phyloP scores from a whole-genome alignment of 1,140 invertebrate genomes.

The Physella acuta region DNA sequence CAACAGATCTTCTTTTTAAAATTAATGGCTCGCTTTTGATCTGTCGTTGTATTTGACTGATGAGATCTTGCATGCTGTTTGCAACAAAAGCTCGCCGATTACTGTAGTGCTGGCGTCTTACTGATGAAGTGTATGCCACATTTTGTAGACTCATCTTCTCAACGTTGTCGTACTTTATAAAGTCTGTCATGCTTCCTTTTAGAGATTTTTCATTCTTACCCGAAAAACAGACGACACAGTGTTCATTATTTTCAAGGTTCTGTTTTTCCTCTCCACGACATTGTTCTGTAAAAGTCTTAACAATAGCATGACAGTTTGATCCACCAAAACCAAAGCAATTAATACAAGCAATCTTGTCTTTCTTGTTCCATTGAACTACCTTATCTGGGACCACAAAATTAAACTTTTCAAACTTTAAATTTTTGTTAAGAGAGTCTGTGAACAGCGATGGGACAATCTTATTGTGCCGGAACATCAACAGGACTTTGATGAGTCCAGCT shows the following conservation, averaged over 20 bases:
- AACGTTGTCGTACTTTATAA: neutral
- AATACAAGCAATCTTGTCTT: conserved; percentile 31
- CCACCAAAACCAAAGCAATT: conserved; percentile 52
- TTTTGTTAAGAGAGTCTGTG: conserved; percentile 37
- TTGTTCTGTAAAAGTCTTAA: conserved; percentile 1
- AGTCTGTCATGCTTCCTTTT: conserved; percentile 18
- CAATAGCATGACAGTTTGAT: conserved; percentile 42
- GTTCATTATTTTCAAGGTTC: conserved; percentile 28
- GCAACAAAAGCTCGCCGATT: conserved; percentile 24
- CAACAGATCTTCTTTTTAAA: conserved; percentile 13
- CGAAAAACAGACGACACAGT: conserved; percentile 26
- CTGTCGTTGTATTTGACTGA: neutral
- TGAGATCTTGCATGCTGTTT: conserved; percentile 20
- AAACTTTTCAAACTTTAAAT: conserved; percentile 35
- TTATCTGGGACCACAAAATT: conserved; percentile 38
- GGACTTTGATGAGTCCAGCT: conserved; percentile 31
- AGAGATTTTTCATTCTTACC: conserved; percentile 21
- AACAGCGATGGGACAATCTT: conserved; percentile 39
- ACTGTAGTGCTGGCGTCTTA: conserved; percentile 30
- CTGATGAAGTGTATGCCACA: conserved; percentile 35
- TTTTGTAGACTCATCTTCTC: conserved; percentile 11
- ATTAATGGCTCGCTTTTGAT: neutral
- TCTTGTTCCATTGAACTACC: conserved; percentile 52
- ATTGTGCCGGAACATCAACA: conserved; percentile 47
- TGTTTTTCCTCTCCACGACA: conserved; percentile 9